phyloP scores from a whole-genome alignment of 2,113 vertebrate species.

The Sitta europaea region DNA sequence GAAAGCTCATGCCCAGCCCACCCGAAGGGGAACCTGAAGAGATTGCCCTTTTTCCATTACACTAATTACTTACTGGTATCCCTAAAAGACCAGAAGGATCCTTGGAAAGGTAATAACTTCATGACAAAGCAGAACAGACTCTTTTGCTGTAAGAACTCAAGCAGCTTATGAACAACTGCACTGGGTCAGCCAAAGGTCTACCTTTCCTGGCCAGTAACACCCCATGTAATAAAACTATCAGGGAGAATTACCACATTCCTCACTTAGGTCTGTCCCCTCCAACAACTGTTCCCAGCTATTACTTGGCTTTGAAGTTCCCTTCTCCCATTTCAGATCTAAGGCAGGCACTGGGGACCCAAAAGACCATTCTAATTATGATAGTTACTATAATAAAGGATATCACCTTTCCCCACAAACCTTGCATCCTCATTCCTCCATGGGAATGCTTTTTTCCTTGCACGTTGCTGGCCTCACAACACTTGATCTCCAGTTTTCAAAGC shows the following conservation, averaged over 20 bases:
- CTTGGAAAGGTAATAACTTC: neutral
- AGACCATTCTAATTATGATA: neutral
- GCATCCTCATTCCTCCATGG: neutral
- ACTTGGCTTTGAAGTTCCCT: slow-evolving; percentile 36
- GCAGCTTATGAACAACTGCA: neutral
- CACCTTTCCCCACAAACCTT: slow-evolving; percentile 38
- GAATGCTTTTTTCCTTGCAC: neutral
- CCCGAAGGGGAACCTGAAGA: neutral
- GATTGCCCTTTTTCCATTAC: neutral
- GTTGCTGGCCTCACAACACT: neutral
- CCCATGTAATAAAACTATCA: slow-evolving; percentile 29
- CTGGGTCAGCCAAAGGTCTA: slow-evolving; percentile 53
- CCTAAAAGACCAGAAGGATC: neutral
- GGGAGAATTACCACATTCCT: slow-evolving; percentile 42
- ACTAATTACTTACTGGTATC: neutral
- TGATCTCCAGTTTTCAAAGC: neutral
- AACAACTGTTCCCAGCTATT: slow-evolving; percentile 19
- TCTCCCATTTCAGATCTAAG: slow-evolving; percentile 26
- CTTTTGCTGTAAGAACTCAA: neutral
- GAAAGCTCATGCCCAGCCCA: neutral
- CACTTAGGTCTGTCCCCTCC: neutral
- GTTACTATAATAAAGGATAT: neutral
- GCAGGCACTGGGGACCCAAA: neutral
- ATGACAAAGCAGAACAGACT: slow-evolving; percentile 2
- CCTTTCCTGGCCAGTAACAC: slow-evolving; percentile 27